Percentiles rank a stretch among this genome's conserved stretches.
Conservation (phyloP, 2,888 invertebrate genomes). For the Salticus scenicus region DNA sequence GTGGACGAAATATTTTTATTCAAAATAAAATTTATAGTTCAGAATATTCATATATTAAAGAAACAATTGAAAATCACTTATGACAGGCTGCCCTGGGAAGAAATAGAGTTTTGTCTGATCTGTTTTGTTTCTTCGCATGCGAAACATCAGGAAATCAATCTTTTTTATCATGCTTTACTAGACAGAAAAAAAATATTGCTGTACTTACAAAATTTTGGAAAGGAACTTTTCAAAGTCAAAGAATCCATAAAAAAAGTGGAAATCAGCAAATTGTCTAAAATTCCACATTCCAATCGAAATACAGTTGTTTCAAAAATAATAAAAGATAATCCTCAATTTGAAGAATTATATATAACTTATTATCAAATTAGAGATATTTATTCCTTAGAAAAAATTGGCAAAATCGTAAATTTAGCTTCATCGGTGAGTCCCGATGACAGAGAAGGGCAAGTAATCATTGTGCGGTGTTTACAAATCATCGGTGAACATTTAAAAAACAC, state of each 20-base stretch:
- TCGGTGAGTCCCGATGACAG: neutral
- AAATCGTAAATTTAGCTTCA: constrained; percentile 11
- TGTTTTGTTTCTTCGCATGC: neutral
- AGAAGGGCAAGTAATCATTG: constrained; percentile 13
- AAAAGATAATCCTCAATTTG: neutral
- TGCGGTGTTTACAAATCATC: constrained; percentile 26
- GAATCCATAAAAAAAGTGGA: neutral
- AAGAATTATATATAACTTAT: constrained; percentile 26
- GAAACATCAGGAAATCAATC: neutral
- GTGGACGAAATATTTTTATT: constrained; percentile 23
- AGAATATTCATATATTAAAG: constrained; percentile 33
- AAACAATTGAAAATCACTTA: constrained; percentile 28
- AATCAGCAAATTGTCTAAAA: neutral
- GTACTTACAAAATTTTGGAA: constrained; percentile 12
- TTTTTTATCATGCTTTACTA: too few species aligned
- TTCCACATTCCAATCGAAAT: neutral
- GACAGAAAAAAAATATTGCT: constrained; percentile 6
- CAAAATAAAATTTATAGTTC: constrained; percentile 13
- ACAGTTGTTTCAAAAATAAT: neutral
- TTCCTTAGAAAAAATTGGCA: constrained; percentile 29
- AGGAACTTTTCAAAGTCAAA: neutral
- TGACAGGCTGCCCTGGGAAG: constrained; percentile 47
- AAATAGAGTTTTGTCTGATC: constrained; percentile 42
- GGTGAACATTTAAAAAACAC: constrained; percentile 40
- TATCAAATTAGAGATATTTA: constrained; percentile 16